Conservation (phyloP, 2,888 invertebrate species). For the Cheilosia soror region DNA sequence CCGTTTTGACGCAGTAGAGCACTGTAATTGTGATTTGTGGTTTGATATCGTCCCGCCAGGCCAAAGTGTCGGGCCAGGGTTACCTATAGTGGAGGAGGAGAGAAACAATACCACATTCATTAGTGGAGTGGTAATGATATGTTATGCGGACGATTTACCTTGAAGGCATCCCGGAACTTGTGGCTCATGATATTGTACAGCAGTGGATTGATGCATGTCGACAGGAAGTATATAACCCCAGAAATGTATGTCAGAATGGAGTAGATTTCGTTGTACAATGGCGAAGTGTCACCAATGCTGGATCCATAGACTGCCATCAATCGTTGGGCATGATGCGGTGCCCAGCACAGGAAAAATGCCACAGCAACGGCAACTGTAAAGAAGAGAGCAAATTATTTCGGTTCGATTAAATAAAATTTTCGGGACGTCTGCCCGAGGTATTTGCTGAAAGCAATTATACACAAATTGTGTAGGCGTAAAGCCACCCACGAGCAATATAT, state of each 20-base stretch:
- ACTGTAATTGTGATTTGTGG: slow-evolving; percentile 82
- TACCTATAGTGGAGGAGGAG: slow-evolving; percentile 77
- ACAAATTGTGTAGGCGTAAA: not conserved
- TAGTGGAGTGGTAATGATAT: slow-evolving; percentile 15
- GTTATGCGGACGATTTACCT: slow-evolving; percentile 83
- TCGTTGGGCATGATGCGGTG: slow-evolving; percentile 96
- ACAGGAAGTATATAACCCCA: slow-evolving; percentile 88
- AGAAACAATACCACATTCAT: slow-evolving; percentile 17
- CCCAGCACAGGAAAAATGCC: slow-evolving; percentile 93
- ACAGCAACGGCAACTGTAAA: slow-evolving; percentile 92
- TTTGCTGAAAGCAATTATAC: slow-evolving; percentile 17
- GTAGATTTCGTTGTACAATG: slow-evolving; percentile 85
- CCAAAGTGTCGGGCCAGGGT: slow-evolving; percentile 82
- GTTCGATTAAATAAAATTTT: slow-evolving; percentile 16
- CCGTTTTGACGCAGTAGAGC: slow-evolving; percentile 82
- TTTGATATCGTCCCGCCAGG: slow-evolving; percentile 79
- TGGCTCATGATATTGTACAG: slow-evolving; percentile 89
- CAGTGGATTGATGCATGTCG: slow-evolving; percentile 89
- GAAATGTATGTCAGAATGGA: slow-evolving; percentile 88
- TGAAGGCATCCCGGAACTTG: slow-evolving; percentile 89
- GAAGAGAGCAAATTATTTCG: slow-evolving; percentile 40
- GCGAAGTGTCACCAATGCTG: slow-evolving; percentile 79
- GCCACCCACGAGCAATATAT: slow-evolving; percentile 10
- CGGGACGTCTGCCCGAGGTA: not conserved
- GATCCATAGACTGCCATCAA: slow-evolving; percentile 91